Evolutionary conservation across 2,797 vertebrate genomes (phyloP).

Genomic region (Coendou prehensilis): DNA sequence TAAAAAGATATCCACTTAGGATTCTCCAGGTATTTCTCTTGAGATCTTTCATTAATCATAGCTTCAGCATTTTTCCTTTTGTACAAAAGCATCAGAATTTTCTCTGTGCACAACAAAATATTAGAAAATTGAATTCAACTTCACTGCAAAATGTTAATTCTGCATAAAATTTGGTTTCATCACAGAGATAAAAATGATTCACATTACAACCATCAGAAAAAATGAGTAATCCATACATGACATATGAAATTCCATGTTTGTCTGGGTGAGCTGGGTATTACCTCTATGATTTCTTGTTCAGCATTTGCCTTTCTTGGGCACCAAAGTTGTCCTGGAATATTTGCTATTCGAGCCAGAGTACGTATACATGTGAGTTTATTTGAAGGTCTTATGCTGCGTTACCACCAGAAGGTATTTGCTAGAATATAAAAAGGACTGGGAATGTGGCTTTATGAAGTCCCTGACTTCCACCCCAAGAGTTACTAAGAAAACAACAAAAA

Average conservation of each 20-base stretch:
- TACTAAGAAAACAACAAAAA: no score
- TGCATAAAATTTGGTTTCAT: background rate
- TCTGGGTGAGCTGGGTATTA: background rate
- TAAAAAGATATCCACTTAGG: no score
- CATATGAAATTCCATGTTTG: background rate
- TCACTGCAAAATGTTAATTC: no score
- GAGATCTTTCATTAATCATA: no score
- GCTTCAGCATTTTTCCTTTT: background rate
- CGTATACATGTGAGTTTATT: background rate
- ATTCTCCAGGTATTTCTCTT: no score
- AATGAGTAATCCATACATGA: background rate
- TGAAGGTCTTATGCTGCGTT: background rate
- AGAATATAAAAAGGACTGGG: background rate
- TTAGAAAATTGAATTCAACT: background rate
- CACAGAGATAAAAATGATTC: background rate
- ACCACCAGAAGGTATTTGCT: background rate
- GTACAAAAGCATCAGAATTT: background rate
- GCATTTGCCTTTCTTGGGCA: background rate
- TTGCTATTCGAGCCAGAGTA: background rate
- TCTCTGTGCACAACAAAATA: background rate
- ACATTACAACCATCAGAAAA: background rate
- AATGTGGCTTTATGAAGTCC: no score
- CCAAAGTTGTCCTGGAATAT: background rate
- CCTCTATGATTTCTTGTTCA: background rate
- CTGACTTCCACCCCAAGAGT: no score